These are phyloP conservation scores for Cotesia typhae DNA, from an alignment of 1,140 invertebrate genomes.

Conservation along the genomic window DNA sequence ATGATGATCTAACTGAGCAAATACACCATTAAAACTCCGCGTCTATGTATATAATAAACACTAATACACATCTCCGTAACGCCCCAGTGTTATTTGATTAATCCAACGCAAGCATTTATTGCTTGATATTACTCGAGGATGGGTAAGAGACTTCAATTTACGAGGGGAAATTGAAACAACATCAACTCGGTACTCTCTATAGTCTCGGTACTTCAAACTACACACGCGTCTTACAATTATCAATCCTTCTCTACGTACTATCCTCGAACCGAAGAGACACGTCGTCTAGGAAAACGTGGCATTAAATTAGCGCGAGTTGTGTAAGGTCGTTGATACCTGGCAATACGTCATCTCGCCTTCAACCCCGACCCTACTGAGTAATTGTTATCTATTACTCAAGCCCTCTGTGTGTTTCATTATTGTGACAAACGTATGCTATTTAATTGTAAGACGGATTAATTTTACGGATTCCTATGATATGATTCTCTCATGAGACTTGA, in stretches of 20 bases:
- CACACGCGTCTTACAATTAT: conserved; percentile 13
- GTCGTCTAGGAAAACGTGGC: conserved; percentile 28
- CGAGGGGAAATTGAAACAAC: conserved; percentile 6
- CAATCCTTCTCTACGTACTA: background rate
- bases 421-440: conserved; percentile 11
- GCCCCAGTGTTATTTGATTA: conserved; percentile 18
- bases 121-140: background rate
- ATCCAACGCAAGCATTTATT: background rate
- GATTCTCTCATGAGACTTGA: too few species aligned
- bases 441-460: background rate
- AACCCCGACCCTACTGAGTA: conserved; percentile 48
- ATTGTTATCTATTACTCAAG: conserved; percentile 62
- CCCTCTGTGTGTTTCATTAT: conserved; percentile 58
- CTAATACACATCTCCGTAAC: background rate
- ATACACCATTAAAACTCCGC: background rate
- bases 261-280: background rate
- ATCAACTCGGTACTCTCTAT: background rate
- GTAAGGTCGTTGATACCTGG: conserved; percentile 32
- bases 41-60: background rate
- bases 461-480: too few species aligned
- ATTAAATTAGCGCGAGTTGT: conserved; percentile 48
- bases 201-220: background rate
- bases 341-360: conserved; percentile 54
- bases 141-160: background rate
- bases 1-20: conserved; percentile 18